phyloP scores from a whole-genome alignment of 2,113 vertebrate species.

The Actenoides hombroni region DNA sequence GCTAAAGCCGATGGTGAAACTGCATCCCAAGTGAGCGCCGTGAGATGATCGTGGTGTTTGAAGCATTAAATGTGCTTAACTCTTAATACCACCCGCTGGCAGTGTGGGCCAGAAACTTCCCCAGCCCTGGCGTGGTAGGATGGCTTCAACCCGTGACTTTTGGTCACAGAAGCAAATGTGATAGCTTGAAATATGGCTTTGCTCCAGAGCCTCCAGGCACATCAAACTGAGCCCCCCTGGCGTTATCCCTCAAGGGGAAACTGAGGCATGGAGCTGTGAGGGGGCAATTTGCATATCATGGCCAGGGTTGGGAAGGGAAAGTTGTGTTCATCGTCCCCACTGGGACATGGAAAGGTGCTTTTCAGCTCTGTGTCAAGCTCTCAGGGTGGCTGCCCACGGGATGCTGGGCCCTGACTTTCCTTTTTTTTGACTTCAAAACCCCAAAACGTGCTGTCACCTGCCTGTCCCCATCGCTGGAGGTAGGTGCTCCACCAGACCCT shows the following conservation, averaged over 20 bases:
- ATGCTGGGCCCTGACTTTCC: neutral
- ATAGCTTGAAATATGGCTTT: neutral
- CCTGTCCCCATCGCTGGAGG: neutral
- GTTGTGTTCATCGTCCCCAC: rapidly evolving
- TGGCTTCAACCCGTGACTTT: rapidly evolving
- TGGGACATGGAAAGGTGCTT: rapidly evolving
- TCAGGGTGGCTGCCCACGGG: neutral
- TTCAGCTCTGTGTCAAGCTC: neutral
- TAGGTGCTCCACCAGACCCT: neutral
- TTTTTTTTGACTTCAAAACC: neutral
- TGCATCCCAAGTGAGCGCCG: rapidly evolving
- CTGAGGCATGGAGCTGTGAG: neutral
- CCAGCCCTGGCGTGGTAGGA: neutral
- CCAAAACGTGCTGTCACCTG: rapidly evolving
- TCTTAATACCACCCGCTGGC: neutral
- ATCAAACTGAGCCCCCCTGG: rapidly evolving
- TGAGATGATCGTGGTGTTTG: neutral
- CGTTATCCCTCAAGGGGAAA: neutral
- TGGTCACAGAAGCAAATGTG: rapidly evolving
- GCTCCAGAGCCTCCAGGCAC: rapidly evolving
- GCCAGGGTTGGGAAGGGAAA: neutral
- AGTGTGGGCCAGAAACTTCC: rapidly evolving
- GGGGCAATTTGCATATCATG: rapidly evolving
- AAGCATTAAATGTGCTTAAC: neutral
- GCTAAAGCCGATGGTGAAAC: neutral